These are phyloP conservation scores for Caerostris darwini DNA, from an alignment of 1,140 invertebrate species.

Conservation along the genomic window DNA sequence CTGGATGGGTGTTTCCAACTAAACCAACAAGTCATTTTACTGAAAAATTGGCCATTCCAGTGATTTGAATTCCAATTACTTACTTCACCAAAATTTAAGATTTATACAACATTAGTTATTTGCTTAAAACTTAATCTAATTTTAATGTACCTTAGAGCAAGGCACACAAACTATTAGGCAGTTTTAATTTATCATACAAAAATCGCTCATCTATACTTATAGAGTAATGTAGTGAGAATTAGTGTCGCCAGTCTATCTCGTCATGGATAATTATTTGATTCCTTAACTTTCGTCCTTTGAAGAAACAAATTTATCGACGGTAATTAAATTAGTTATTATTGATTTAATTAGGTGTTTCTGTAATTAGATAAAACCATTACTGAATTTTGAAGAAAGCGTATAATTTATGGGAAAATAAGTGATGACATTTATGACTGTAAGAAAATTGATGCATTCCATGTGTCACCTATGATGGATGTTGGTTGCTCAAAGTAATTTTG, in stretches of 20 bases:
- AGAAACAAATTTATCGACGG: background rate
- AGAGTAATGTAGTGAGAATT: background rate
- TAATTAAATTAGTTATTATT: background rate
- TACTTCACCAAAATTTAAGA: background rate
- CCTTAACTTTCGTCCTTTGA: background rate
- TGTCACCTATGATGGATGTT: too few relatives aligned
- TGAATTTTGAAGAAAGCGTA: background rate
- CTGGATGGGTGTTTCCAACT: slow-evolving; percentile 20
- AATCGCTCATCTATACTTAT: background rate
- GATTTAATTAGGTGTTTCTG: background rate
- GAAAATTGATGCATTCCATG: too few relatives aligned
- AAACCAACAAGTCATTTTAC: slow-evolving; percentile 22
- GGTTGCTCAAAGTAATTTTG: too few relatives aligned
- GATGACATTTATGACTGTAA: background rate
- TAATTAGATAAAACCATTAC: background rate
- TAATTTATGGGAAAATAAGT: background rate
- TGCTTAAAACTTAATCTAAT: slow-evolving; percentile 28
- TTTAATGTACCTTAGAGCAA: background rate
- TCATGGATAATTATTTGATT: background rate
- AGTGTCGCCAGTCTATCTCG: background rate
- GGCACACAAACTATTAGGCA: background rate
- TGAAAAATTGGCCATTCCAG: slow-evolving; percentile 40
- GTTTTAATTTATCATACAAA: background rate
- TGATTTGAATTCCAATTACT: slow-evolving; percentile 59
- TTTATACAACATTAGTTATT: background rate